A percentile compares a stretch with the other conserved stretches of the same genome.
phyloP scores from a whole-genome alignment of 2,797 vertebrate genomes.

The Bucorvus abyssinicus region DNA sequence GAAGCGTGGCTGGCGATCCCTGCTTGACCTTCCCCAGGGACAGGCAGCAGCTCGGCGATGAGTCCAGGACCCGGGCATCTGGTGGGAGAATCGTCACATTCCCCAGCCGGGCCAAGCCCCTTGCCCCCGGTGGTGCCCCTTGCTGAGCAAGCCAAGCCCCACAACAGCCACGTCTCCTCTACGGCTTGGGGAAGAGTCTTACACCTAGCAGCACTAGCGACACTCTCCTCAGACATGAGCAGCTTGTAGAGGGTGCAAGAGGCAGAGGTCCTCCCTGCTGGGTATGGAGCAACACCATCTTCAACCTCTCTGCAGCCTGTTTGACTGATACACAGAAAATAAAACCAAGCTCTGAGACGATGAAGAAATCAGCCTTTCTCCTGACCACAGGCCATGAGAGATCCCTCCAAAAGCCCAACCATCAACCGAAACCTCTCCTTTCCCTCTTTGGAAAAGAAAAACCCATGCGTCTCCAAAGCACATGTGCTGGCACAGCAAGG shows the following conservation, averaged over 20 bases:
- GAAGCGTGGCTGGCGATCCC: background rate
- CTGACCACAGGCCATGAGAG: background rate
- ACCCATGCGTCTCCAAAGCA: background rate
- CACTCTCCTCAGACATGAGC: accelerated
- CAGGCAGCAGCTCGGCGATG: background rate
- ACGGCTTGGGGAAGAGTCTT: background rate
- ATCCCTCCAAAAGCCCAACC: background rate
- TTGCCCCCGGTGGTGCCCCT: background rate
- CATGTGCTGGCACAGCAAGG: background rate
- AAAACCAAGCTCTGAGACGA: background rate
- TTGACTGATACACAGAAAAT: background rate
- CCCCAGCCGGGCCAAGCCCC: accelerated
- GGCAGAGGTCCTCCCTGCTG: background rate
- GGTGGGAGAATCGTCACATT: background rate
- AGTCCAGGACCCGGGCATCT: background rate
- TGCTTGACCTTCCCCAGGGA: background rate
- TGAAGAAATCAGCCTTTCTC: background rate
- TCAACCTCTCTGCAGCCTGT: background rate
- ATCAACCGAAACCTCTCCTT: background rate
- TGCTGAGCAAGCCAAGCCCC: background rate
- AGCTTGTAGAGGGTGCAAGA: background rate
- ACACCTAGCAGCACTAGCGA: background rate
- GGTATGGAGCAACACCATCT: background rate
- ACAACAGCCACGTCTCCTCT: background rate
- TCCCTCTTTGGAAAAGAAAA: background rate